These are phyloP conservation scores for Trichomycterus rosablanca DNA, from an alignment of 2,113 vertebrate genomes.

Conservation along the genomic window DNA sequence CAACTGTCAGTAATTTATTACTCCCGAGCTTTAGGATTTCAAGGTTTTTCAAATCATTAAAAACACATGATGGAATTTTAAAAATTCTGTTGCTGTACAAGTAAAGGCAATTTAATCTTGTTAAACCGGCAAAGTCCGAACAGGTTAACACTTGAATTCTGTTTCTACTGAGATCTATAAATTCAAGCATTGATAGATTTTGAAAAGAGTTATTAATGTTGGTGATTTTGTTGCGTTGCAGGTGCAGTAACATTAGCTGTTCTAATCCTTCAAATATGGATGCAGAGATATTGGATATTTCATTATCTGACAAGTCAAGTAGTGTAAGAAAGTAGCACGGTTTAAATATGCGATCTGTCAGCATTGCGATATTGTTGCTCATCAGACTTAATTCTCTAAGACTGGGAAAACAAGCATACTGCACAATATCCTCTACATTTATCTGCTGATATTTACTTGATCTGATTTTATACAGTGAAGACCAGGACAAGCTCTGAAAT, in stretches of 20 bases:
- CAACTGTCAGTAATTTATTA: constrained; percentile 50
- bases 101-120: constrained; percentile 46
- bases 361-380: constrained; percentile 51
- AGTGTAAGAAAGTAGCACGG: constrained; percentile 50
- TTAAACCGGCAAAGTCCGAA: constrained; percentile 54
- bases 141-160: constrained; percentile 47
- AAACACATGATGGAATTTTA: constrained; percentile 46
- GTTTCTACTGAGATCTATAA: constrained; percentile 62
- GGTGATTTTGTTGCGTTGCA: constrained; percentile 50
- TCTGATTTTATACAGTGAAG: constrained; percentile 48
- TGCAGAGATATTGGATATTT: constrained; percentile 23
- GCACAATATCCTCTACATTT: constrained; percentile 46
- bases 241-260: constrained; percentile 40
- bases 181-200: constrained; percentile 42
- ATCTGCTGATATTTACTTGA: constrained; percentile 51
- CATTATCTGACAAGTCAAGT: constrained; percentile 50
- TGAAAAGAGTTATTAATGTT: constrained; percentile 40
- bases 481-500: constrained; percentile 50
- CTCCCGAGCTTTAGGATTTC: constrained; percentile 51
- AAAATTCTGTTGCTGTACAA: constrained; percentile 56
- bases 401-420: constrained; percentile 59
- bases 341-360: constrained; percentile 47
- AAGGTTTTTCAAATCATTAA: constrained; percentile 52
- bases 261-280: constrained; percentile 42
- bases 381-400: constrained; percentile 52